Evolutionary conservation across 2,113 vertebrate species (phyloP).

Genomic region (Saccopteryx leptura): DNA sequence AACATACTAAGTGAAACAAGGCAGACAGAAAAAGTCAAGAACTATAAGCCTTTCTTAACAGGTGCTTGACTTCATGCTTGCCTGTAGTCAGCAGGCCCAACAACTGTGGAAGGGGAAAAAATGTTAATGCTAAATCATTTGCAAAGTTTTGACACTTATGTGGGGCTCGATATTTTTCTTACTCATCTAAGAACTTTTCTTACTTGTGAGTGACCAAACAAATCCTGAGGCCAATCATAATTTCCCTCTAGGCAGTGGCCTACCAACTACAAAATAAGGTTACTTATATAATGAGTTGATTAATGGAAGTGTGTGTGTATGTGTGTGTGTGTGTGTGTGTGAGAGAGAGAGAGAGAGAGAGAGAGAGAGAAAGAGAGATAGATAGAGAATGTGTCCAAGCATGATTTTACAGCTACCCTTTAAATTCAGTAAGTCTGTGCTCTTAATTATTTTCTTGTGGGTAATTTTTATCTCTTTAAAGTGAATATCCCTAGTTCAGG

Average conservation of each 20-base stretch:
- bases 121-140: neutral
- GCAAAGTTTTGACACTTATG: neutral
- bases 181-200: slow-evolving; percentile 1
- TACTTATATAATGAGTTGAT: neutral
- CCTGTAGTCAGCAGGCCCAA: neutral
- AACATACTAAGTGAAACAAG: neutral
- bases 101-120: neutral
- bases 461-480: slow-evolving; percentile 15
- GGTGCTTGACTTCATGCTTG: neutral
- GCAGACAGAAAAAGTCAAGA: neutral
- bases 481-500: neutral
- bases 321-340: neutral
- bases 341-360: neutral
- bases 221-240: neutral
- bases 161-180: neutral
- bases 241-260: neutral
- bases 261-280: neutral
- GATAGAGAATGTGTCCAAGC: neutral
- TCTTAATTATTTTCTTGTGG: neutral
- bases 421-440: neutral
- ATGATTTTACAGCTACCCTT: slow-evolving; percentile 38
- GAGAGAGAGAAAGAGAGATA: neutral
- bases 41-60: neutral
- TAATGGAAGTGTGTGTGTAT: neutral
- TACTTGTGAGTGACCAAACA: neutral